Percentiles rank a stretch among this genome's conserved stretches.
These are phyloP conservation scores for Cyanistes caeruleus DNA, from an alignment of 2,113 vertebrate genomes.

Conservation along the genomic window DNA sequence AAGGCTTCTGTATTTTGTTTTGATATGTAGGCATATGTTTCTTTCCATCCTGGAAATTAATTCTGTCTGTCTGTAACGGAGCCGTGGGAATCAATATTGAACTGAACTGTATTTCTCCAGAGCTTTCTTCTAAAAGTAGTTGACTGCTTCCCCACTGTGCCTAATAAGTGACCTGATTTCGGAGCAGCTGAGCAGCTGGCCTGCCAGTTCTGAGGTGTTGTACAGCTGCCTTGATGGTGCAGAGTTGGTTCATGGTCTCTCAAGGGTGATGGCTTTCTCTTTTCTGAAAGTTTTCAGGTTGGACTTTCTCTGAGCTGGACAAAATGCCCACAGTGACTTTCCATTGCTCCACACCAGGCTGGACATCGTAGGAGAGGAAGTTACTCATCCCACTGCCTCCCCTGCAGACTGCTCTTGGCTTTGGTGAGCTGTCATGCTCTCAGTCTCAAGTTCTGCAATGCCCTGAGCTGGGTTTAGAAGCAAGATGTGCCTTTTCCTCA, in stretches of 20 bases:
- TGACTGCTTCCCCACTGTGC: slow-evolving; percentile 10
- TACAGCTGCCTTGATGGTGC: neutral
- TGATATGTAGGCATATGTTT: slow-evolving; percentile 43
- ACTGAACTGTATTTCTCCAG: slow-evolving; percentile 18
- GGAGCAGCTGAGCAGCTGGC: neutral
- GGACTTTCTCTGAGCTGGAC: neutral
- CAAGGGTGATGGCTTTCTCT: neutral
- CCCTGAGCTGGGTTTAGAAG: neutral
- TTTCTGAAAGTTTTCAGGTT: neutral
- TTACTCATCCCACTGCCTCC: slow-evolving; percentile 5
- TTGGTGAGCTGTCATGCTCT: neutral
- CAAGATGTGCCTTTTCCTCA: neutral
- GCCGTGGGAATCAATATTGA: slow-evolving; percentile 45
- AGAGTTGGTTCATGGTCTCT: neutral
- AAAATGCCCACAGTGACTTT: neutral
- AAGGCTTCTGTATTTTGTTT: slow-evolving; percentile 57
- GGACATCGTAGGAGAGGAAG: neutral
- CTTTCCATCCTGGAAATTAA: slow-evolving; percentile 52
- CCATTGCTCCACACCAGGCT: neutral
- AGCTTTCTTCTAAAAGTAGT: neutral
- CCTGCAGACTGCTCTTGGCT: neutral
- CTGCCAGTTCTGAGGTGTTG: neutral
- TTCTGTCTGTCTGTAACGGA: neutral
- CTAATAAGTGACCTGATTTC: slow-evolving; percentile 22
- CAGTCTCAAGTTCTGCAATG: neutral